Evolutionary conservation across 2,888 invertebrate genomes (phyloP).

Genomic region (Pasiphila rectangulata): DNA sequence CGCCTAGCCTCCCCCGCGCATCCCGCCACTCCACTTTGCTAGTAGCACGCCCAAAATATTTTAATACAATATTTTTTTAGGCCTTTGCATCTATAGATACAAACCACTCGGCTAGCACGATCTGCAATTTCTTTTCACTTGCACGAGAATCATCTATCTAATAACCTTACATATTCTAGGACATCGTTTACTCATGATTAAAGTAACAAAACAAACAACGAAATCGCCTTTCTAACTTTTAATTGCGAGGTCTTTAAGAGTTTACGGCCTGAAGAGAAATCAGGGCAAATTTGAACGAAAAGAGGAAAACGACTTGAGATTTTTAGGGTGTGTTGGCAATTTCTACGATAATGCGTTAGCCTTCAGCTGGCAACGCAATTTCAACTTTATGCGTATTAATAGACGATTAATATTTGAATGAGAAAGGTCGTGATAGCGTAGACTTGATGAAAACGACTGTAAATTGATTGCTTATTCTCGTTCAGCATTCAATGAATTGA

Average conservation of each 20-base stretch:
- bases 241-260: conserved; percentile 18
- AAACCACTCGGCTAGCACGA: too few species aligned
- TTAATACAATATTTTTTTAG: too few species aligned
- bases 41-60: too few species aligned
- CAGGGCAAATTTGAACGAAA: conserved; percentile 8
- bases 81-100: too few species aligned
- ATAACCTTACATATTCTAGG: neutral
- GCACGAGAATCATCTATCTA: too few species aligned
- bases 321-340: neutral
- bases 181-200: conserved; percentile 7
- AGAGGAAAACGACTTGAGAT: conserved; percentile 2
- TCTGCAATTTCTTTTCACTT: too few species aligned
- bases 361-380: too few species aligned
- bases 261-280: conserved; percentile 16
- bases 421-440: conserved; percentile 3
- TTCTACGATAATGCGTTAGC: neutral
- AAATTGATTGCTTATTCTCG: conserved; percentile 20
- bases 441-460: conserved; percentile 14
- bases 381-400: too few species aligned
- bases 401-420: too few species aligned
- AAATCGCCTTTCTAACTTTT: conserved; percentile 18
- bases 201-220: conserved; percentile 10
- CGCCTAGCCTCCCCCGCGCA: too few species aligned
- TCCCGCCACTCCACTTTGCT: too few species aligned
- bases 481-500: conserved; percentile 20